Base-by-base conservation (phyloP, 2,797 vertebrate genomes). In the Crenuchus spilurus region DNA sequence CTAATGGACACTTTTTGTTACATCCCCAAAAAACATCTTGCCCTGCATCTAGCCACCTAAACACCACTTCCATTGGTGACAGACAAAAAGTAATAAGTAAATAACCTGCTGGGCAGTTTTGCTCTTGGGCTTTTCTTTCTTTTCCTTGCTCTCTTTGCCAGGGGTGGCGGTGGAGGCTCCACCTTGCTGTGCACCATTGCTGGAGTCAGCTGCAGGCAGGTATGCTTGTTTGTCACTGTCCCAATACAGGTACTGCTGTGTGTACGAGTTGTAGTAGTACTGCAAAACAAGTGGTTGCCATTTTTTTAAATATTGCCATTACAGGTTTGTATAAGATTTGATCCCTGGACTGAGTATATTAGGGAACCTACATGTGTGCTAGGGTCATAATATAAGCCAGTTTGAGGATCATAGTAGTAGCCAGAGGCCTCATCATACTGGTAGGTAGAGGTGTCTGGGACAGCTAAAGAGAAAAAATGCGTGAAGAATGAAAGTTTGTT, bases 231-330 rank as follows among this genome's bases (percentile, higher is more conserved):
- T 98, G 61, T 98, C 97, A 1, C 92, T 93, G 83, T 99, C 97
- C 98, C 98, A 99, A 88, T 99, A 99, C 41, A 99, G 90, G 85
- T 98, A 99, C 83, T 99, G 97, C 87, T 99, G 98, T 1, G 97
- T 98, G 87, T 96, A 93, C 64, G 96, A 93, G 84, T 99, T 99
- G 91, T 98, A 99, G 90, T 97, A 99, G 87, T 99, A 99, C 98
- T 99, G 86, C 51, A 83, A 69, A 1, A 35, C 24, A 68, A n/a
- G n/a, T n/a, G n/a, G n/a, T n/a, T n/a, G n/a, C n/a, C n/a, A n/a
- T n/a, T n/a, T n/a, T n/a, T n/a, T n/a, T n/a, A n/a, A n/a, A n/a
- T n/a, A n/a, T n/a, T n/a, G n/a, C n/a, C n/a, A n/a, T n/a, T n/a
- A n/a, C n/a, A n/a, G n/a, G n/a, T n/a, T n/a, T n/a, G n/a, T n/a